Evolutionary conservation across 2,797 vertebrate species (phyloP).

Genomic region (Chiloscyllium punctatum): DNA sequence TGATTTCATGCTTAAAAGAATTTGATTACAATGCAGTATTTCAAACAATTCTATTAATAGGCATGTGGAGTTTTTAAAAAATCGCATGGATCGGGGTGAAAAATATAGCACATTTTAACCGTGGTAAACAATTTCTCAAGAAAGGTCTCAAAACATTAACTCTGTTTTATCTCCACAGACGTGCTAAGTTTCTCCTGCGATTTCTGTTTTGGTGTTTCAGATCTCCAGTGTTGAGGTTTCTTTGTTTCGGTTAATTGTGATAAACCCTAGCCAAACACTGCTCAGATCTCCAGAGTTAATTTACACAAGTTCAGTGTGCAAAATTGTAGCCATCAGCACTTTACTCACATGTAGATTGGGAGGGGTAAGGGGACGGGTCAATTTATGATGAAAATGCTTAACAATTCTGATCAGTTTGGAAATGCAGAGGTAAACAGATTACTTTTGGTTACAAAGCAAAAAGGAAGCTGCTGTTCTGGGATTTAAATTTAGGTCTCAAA

Average conservation of each 20-base stretch:
- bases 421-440: background rate
- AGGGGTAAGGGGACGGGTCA: too few species aligned
- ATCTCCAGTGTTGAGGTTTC: too few species aligned
- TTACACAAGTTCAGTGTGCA: background rate
- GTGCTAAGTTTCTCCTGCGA: too few species aligned
- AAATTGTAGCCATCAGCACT: too few species aligned
- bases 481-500: background rate
- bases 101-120: background rate
- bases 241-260: too few species aligned
- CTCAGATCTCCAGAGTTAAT: background rate
- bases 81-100: background rate
- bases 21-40: background rate
- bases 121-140: too few species aligned
- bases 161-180: too few species aligned
- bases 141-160: too few species aligned
- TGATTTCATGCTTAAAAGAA: background rate
- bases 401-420: background rate
- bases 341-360: background rate
- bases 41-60: conserved; percentile 20
- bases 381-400: too few species aligned
- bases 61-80: background rate
- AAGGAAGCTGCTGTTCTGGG: background rate
- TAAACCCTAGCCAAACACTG: background rate
- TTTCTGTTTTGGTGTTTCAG: too few species aligned
- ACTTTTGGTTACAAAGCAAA: background rate